Conservation (phyloP, 2,888 invertebrate genomes). For the Epinotia brunnichana region DNA sequence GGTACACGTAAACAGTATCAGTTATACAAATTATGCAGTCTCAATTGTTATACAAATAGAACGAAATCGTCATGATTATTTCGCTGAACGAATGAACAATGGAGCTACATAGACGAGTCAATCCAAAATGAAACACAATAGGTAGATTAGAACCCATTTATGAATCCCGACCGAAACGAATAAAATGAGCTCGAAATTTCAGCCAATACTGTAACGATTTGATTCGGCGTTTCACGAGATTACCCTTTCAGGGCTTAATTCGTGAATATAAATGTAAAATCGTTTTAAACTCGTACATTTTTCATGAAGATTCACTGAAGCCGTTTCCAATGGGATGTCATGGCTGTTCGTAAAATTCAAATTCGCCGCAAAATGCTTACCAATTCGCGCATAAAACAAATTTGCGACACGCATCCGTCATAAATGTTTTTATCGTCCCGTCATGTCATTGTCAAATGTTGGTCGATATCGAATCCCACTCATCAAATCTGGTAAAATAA, state of each 20-base stretch:
- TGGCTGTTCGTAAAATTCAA: not conserved
- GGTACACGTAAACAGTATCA: not conserved
- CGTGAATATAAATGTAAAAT: constrained; percentile 39
- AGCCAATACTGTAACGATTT: constrained; percentile 36
- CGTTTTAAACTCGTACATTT: constrained; percentile 19
- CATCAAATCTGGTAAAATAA: constrained; percentile 33
- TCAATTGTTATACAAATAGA: not conserved
- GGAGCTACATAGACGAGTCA: not conserved
- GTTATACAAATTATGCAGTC: not conserved
- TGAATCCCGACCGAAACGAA: constrained; percentile 21
- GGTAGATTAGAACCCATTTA: constrained; percentile 4
- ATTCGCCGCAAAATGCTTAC: constrained; percentile 11
- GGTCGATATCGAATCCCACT: constrained; percentile 35
- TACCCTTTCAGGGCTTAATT: constrained; percentile 34
- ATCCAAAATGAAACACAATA: constrained; percentile 12
- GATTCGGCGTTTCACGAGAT: constrained; percentile 38
- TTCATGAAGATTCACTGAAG: not conserved
- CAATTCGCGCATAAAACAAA: constrained; percentile 18
- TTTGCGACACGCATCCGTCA: constrained; percentile 35
- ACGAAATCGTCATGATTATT: not conserved
- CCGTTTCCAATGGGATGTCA: not conserved
- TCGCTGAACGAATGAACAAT: not conserved
- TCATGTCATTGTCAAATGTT: constrained; percentile 32
- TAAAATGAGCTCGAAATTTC: constrained; percentile 36
- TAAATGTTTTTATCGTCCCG: constrained; percentile 38